These are phyloP conservation scores for Meloidogyne floridensis DNA, from an alignment of 1,140 invertebrate species.

Conservation along the genomic window DNA sequence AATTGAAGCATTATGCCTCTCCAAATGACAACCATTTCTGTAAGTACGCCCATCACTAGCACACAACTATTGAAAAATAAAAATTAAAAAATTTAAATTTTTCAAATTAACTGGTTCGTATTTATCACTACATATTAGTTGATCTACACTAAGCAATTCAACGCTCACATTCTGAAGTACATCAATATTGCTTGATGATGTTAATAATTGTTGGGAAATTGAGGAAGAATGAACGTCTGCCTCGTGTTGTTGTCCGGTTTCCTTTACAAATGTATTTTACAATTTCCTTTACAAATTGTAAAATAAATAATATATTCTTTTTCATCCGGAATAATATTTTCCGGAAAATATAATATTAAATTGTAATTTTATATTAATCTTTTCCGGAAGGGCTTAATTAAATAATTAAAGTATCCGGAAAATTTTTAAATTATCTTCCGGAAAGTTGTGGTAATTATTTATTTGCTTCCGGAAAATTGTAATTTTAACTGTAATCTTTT, in stretches of 20 bases:
- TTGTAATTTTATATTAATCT: too few relatives aligned
- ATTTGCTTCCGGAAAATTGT: neutral
- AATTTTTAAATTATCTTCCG: too few relatives aligned
- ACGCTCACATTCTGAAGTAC: constrained; percentile 12
- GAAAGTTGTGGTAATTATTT: too few relatives aligned
- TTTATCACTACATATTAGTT: constrained; percentile 25
- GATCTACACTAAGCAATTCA: constrained; percentile 27
- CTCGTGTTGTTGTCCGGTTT: neutral
- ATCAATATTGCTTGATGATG: neutral
- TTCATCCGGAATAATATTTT: too few relatives aligned
- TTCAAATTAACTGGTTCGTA: constrained; percentile 19
- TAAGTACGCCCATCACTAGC: constrained; percentile 47
- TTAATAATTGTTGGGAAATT: neutral
- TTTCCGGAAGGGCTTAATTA: too few relatives aligned
- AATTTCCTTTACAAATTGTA: too few relatives aligned
- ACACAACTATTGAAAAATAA: constrained; percentile 32
- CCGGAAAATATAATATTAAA: too few relatives aligned
- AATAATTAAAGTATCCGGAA: too few relatives aligned
- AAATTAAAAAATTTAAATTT: neutral
- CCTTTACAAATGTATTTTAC: neutral
- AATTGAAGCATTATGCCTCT: constrained; percentile 39
- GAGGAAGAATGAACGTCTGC: neutral
- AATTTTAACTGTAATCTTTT: neutral
- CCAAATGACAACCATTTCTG: constrained; percentile 46
- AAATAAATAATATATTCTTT: too few relatives aligned